A percentile compares a stretch with the other conserved stretches of the same genome.
Evolutionary conservation across 53 echinoderm and acorn worm species (phyloP).

Genomic region (Luidia sarsii): DNA sequence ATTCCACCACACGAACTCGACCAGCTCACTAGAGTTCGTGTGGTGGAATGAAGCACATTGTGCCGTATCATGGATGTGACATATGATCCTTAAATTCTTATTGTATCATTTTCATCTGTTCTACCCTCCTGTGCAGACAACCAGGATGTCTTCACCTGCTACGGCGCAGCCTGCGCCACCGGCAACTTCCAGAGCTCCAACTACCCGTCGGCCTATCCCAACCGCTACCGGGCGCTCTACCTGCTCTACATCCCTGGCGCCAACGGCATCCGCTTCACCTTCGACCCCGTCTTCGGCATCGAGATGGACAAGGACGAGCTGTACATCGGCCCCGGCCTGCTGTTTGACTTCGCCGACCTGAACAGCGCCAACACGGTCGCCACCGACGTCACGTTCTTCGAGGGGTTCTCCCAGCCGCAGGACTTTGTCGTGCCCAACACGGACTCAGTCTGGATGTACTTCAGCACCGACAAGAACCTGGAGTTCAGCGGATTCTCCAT

Average conservation of each 20-base stretch:
- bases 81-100: neutral
- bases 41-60: no score
- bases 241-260: conserved; percentile 85
- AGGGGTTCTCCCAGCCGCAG: conserved; percentile 36
- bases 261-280: conserved; percentile 67
- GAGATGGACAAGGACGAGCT: conserved; percentile 89
- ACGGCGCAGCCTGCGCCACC: conserved; percentile 59
- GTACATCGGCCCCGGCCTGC: conserved; percentile 73
- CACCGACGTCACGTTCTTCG: conserved; percentile 68
- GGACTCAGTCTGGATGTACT: conserved; percentile 83
- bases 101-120: neutral
- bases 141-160: conserved; percentile 75
- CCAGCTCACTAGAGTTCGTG: no score
- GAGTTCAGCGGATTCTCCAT: conserved; percentile 63
- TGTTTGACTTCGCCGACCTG: neutral
- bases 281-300: conserved; percentile 62
- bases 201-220: conserved; percentile 67
- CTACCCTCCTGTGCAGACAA: conserved; percentile 65
- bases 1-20: no score
- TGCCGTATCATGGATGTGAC: neutral
- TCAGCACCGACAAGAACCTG: conserved; percentile 89
- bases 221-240: conserved; percentile 70
- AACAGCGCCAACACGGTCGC: conserved; percentile 19
- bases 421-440: conserved; percentile 57
- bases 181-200: conserved; percentile 61